phyloP scores from a whole-genome alignment of 2,888 invertebrate species.

The Nematopogon swammerdamellus region DNA sequence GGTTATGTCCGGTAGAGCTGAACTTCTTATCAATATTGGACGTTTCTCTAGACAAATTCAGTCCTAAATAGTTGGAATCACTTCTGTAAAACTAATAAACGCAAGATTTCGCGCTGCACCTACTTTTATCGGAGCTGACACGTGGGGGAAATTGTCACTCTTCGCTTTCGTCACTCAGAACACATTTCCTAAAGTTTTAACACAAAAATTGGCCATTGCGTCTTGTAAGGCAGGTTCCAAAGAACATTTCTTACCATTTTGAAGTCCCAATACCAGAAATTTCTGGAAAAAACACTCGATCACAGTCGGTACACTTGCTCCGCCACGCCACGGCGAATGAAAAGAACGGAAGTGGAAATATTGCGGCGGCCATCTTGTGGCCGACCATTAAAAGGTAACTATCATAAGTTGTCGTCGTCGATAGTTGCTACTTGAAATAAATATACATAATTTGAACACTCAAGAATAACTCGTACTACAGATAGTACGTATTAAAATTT shows the following conservation, averaged over 20 bases:
- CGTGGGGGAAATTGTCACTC: background rate
- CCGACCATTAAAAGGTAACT: too few species aligned
- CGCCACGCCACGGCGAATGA: conserved; percentile 56
- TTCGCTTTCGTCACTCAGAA: too few species aligned
- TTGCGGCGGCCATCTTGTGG: conserved; percentile 23
- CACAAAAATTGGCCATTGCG: background rate
- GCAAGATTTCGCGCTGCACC: too few species aligned
- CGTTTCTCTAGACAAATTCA: too few species aligned
- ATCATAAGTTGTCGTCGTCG: too few species aligned
- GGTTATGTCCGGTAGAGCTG: too few species aligned
- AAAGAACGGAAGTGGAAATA: conserved; percentile 44
- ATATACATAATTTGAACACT: too few species aligned
- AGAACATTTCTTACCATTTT: background rate
- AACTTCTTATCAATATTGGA: too few species aligned
- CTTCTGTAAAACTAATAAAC: too few species aligned
- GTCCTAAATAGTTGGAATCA: too few species aligned
- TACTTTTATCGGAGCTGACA: background rate
- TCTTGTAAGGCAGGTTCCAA: background rate
- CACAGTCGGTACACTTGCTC: conserved; percentile 45
- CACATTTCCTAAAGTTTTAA: background rate
- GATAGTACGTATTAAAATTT: too few species aligned
- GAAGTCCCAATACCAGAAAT: background rate
- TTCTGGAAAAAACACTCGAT: conserved; percentile 32
- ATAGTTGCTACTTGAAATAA: background rate
- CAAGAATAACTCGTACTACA: too few species aligned